A percentile compares a stretch with the other conserved stretches of the same genome.
phyloP scores from a whole-genome alignment of 2,113 vertebrate species.

The Zingel zingel region DNA sequence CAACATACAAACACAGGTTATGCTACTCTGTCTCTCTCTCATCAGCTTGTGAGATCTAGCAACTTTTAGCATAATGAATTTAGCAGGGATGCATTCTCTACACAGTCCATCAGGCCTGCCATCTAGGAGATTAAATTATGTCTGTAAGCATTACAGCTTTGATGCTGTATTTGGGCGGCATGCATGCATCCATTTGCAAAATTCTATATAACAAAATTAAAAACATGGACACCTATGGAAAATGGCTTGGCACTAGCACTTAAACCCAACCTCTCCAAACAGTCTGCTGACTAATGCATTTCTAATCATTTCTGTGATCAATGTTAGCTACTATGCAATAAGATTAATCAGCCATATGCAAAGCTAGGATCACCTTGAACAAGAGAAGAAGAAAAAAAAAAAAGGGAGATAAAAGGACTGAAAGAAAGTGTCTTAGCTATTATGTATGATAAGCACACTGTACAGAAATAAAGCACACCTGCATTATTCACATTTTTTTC shows the following conservation, averaged over 20 bases:
- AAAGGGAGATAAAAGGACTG: constrained; percentile 53
- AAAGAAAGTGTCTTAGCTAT: constrained; percentile 60
- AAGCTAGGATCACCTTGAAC: constrained; percentile 81
- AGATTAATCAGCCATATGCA: constrained; percentile 83
- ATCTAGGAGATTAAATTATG: constrained; percentile 84
- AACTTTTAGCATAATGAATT: constrained; percentile 85
- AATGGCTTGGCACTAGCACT: constrained; percentile 80
- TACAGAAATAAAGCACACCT: constrained; percentile 73
- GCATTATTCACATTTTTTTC: constrained; percentile 74
- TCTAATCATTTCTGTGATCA: constrained; percentile 85
- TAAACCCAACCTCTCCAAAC: constrained; percentile 78
- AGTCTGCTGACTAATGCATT: constrained; percentile 85
- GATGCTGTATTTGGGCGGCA: constrained; percentile 81
- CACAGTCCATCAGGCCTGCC: constrained; percentile 81
- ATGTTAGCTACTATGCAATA: constrained; percentile 81
- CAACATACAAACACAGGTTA: constrained; percentile 47
- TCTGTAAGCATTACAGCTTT: constrained; percentile 82
- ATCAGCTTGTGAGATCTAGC: constrained; percentile 76
- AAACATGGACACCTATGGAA: constrained; percentile 84
- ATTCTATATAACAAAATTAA: constrained; percentile 85
- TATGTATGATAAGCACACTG: constrained; percentile 70
- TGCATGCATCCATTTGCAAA: constrained; percentile 83
- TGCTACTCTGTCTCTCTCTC: constrained; percentile 58
- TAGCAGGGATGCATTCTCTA: constrained; percentile 76
- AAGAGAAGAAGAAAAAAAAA: constrained; percentile 44